These are phyloP conservation scores for Malurus elegans DNA, from an alignment of 2,113 vertebrate species.

Conservation along the genomic window DNA sequence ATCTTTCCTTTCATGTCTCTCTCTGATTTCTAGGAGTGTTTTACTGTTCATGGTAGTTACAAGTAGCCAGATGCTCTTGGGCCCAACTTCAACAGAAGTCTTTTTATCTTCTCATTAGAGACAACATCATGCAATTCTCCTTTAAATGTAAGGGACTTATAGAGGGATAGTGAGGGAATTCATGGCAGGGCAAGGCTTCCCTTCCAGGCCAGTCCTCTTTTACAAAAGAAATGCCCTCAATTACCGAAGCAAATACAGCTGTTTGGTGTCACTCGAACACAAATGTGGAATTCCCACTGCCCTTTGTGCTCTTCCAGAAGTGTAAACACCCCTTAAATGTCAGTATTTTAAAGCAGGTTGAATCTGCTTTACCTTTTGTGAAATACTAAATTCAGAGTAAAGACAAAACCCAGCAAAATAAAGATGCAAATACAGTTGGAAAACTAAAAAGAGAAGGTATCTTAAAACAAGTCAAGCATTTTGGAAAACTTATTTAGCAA, in stretches of 20 bases:
- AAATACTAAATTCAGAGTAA: not conserved
- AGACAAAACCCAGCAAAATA: not conserved
- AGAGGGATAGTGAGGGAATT: not conserved
- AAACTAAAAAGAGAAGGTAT: not conserved
- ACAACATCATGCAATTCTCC: not conserved
- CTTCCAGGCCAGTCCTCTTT: not conserved
- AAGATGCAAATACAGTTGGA: not conserved
- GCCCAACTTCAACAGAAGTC: not conserved
- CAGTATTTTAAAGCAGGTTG: not conserved
- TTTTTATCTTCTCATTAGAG: not conserved
- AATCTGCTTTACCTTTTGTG: not conserved
- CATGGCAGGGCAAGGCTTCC: not conserved
- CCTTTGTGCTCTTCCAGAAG: not conserved
- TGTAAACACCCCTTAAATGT: not conserved
- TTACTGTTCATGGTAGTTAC: not conserved
- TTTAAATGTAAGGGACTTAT: not conserved
- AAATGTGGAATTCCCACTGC: not conserved
- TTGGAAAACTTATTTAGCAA: not conserved
- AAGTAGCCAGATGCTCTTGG: not conserved
- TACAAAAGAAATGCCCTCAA: not conserved
- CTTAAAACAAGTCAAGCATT: not conserved
- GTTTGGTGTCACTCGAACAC: not conserved
- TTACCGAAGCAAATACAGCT: not conserved
- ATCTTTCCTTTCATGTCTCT: not conserved
- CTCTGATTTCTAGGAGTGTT: not conserved